Evolutionary conservation across 2,888 invertebrate species (phyloP), one percentile per base, ranked within the genome.

Genomic region (Caenorhabditis sinica): DNA sequence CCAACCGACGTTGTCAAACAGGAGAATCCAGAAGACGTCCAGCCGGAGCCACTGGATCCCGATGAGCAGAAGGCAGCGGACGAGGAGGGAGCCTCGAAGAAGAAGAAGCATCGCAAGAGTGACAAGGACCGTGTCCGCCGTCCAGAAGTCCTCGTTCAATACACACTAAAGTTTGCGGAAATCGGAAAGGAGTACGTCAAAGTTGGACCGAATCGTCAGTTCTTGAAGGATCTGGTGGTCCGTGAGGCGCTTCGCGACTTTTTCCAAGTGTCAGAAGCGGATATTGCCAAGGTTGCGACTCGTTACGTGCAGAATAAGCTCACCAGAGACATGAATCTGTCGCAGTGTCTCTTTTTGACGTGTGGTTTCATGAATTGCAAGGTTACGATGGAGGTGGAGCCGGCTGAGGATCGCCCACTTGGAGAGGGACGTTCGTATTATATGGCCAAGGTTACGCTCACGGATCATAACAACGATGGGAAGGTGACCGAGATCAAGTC

Each of bases 221-320:
- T 25, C 23, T n/a, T 66, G 8, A 72, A 81, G 30, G 75, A 76
- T 53, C 30, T 72, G 68, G 60, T 72, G 5, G 49, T 83, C 23
- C 69, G 83, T 6, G 76, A 87, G 53, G 87, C 87, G n/a, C 80
- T 87, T n/a, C 82, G 58, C 11, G 86, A 86, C 13, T 11, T 84
- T 4, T 87, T 87, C 83, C 33, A 71, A 6, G 75, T 87, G 9
- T 68, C 86, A 0, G 58, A 77, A 4, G 65, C 56, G 25, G 83
- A 86, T 15, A 86, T 87, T 45, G 58, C 66, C 5, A 56, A 56
- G 1, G 82, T 87, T 1, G 75, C 84, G 17, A 53, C 81, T 2
- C 73, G 84, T 28, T 51, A 68, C 43, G 77, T 76, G 0, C 58
- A 15, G 25, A 75, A 72, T 17, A 71, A 82, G 63, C 63, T 76